Percentiles rank a stretch among this genome's conserved stretches.
phyloP scores from a whole-genome alignment of 92 coral and sea anemone species.

The Porites divaricata region DNA sequence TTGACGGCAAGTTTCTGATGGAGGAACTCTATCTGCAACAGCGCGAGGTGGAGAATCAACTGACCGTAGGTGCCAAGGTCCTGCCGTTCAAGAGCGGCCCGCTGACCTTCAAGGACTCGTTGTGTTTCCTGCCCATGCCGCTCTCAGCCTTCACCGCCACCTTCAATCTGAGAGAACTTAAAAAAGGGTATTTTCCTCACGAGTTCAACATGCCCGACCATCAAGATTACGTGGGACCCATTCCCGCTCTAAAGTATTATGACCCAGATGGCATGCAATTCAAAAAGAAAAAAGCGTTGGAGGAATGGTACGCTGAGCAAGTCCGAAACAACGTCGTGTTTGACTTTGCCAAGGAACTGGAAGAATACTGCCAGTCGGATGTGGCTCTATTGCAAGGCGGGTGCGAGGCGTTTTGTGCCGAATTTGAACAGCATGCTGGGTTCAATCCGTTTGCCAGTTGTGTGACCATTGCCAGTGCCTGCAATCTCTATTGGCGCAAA shows the following conservation, averaged over 20 bases:
- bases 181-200: constrained; percentile 29
- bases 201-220: constrained; percentile 32
- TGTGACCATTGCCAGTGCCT: constrained; percentile 22
- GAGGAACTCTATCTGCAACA: no score
- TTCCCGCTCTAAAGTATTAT: constrained; percentile 19
- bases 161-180: constrained; percentile 9
- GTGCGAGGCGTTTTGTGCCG: neutral
- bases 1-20: no score
- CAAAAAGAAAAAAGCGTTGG: neutral
- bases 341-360: constrained; percentile 17
- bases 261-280: constrained; percentile 15
- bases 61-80: no score
- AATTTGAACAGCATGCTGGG: neutral
- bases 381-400: constrained; percentile 27
- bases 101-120: no score
- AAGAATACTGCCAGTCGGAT: constrained; percentile 31
- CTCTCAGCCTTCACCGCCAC: neutral
- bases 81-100: no score
- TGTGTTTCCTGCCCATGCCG: neutral
- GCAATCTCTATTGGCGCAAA: neutral
- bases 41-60: no score
- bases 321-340: neutral
- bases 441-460: constrained; percentile 32
- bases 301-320: constrained; percentile 6
- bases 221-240: constrained; percentile 25